Base-by-base conservation (phyloP, 2,888 invertebrate species). In the Thymelicus acteon region DNA sequence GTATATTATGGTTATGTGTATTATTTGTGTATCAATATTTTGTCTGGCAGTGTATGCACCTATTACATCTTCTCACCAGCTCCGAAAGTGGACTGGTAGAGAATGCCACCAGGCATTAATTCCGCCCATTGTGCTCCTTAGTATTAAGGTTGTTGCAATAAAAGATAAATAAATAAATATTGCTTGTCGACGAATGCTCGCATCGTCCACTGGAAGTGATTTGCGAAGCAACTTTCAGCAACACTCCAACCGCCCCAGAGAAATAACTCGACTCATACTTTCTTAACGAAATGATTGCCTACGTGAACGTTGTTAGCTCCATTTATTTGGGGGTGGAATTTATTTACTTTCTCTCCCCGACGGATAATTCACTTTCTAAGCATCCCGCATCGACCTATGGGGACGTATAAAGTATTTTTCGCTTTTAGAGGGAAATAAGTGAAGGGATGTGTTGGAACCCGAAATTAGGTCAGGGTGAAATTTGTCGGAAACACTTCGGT, bases 211-310 rank as follows among this genome's bases (percentile, higher is more conserved):
- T 84, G 88, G 74, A 74, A 77, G 74, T 75, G 75, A 76, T 75
- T 77, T 73, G 72, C 71, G 66, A 72, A 73, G 75, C 73, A 76
- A 76, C 72, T 77, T 77, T 54, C 57, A 71, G 66, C 67, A 69
- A 69, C 72, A 66, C 39, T n/a, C 63, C 70, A 62, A 58, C 58
- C 73, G 73, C 79, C 77, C 77, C 52, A 64, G 77, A 79, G 80
- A 92, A 92, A 92, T 92, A 92, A 90, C 86, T 91, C 84, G 77
- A 80, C 86, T 85, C 84, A 85, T 88, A 90, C 86, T 91, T 91
- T 90, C 90, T 91, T 92, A 92, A 91, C 91, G 90, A 91, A 92
- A 93, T 92, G 91, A 93, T 92, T 92, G 91, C 90, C 89, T 91
- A 91, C 91, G 90, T 93, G 91, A 85, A 87, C 84, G 85, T 91